These are phyloP conservation scores for Himantopus leucocephalus DNA, from an alignment of 2,113 vertebrate species.

Conservation along the genomic window DNA sequence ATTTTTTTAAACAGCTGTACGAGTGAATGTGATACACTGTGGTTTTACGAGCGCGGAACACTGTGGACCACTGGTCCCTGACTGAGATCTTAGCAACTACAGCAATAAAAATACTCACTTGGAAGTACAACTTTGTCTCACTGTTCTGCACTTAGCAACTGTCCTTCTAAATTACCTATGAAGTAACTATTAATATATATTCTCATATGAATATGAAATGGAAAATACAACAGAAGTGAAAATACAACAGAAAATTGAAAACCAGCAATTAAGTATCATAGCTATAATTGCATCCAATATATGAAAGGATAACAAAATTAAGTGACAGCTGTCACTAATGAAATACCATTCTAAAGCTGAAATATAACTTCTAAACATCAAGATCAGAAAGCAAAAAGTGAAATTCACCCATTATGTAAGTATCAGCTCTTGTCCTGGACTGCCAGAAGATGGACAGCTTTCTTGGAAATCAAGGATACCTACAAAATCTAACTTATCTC, in stretches of 20 bases:
- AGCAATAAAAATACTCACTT: background rate
- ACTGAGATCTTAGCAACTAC: background rate
- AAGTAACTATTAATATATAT: background rate
- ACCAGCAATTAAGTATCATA: background rate
- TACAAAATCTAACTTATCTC: background rate
- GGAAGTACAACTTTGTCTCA: background rate
- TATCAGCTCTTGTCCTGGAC: background rate
- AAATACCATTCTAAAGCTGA: background rate
- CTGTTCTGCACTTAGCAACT: background rate
- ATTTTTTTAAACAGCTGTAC: background rate
- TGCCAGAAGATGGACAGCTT: background rate
- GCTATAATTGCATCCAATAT: background rate
- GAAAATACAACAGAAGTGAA: background rate
- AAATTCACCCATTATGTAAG: background rate
- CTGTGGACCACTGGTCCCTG: background rate
- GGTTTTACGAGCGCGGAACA: background rate
- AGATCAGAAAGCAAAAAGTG: background rate
- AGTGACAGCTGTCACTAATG: background rate
- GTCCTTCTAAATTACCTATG: background rate
- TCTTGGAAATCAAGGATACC: background rate
- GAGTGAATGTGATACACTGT: background rate
- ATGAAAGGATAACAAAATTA: background rate
- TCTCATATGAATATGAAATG: background rate
- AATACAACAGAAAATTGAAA: background rate
- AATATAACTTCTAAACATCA: background rate